phyloP scores from a whole-genome alignment of 2,797 vertebrate genomes.

The Falco rusticolus region DNA sequence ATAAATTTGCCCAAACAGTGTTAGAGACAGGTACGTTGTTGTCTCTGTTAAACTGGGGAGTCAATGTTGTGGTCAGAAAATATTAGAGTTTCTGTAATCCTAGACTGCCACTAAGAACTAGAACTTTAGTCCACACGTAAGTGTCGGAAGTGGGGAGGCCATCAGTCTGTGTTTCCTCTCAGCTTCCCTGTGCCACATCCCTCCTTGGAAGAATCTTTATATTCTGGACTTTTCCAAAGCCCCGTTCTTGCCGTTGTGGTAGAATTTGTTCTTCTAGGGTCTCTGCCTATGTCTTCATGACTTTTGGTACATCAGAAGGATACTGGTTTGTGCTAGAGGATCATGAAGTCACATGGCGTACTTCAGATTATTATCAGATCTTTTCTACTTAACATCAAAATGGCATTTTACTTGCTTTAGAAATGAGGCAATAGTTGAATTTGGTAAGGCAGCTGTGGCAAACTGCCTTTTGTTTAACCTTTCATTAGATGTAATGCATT shows the following conservation, averaged over 20 bases:
- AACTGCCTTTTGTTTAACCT: neutral
- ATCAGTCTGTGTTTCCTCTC: neutral
- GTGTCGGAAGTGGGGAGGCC: neutral
- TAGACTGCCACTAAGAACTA: neutral
- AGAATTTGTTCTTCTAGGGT: neutral
- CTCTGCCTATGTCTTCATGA: neutral
- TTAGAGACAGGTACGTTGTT: neutral
- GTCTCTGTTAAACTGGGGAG: neutral
- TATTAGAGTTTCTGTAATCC: neutral
- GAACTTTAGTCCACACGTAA: fast-evolving
- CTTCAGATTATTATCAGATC: neutral
- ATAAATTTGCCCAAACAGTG: neutral
- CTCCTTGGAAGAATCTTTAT: neutral
- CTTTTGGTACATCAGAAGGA: neutral
- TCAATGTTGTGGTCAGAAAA: neutral
- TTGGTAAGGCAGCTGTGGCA: neutral
- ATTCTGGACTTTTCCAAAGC: neutral
- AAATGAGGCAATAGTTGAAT: neutral
- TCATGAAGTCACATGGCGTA: neutral
- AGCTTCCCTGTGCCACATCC: neutral
- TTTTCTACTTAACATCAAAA: neutral
- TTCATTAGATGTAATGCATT: neutral
- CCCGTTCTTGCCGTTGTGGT: neutral
- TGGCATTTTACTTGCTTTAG: neutral
- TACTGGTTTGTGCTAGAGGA: neutral